Evolutionary conservation across 2,113 vertebrate species (phyloP), one percentile per base, ranked within the genome.

Genomic region (Oxyruncus cristatus): DNA sequence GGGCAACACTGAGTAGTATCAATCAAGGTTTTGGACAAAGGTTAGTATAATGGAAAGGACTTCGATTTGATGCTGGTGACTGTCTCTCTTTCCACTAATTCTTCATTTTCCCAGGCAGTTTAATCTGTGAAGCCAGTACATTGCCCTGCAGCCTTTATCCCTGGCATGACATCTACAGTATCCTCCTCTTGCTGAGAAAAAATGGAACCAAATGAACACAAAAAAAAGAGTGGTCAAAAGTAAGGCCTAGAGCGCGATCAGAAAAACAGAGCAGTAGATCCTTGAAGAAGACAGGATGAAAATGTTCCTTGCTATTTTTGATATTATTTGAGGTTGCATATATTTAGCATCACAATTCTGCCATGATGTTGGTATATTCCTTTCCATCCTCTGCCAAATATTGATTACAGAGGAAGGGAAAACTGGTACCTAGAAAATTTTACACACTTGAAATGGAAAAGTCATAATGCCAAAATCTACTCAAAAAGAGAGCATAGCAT

Each of bases 221-320:
- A 78, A 82, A 41, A 72, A 72, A 10, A 52, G 11, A 24, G 27
- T 0, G 44, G 18, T 15, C 0, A 0, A n/a, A 76, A 70, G 13
- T 46, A 68, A 61, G 33, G 24, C 15, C 14, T 44, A 44, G 41
- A 47, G 12, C 5, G 2, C 18, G 53, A 83, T 13, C 73, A 44
- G 33, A 55, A 55, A 86, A 93, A 15, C 17, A 46, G 26, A 49
- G 21, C 26, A 88, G 17, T 50, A 42, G 13, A 71, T 30, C 24
- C 7, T 77, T 23, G 41, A 15, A 42, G 1, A 3, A 58, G 22
- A 46, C 63, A 68, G 0, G 0, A 52, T 33, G 12, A 75, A 82
- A 82, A 66, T 17, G 3, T 44, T 35, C 5, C 33, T 46, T 70
- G 8, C 26, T 55, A 16, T 67, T 85, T 66, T 63, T 88, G 33